Percentiles rank a stretch among this genome's conserved stretches.
These are phyloP conservation scores for Parauchenoglanis punctatus DNA, from an alignment of 2,797 vertebrate species.

Conservation along the genomic window DNA sequence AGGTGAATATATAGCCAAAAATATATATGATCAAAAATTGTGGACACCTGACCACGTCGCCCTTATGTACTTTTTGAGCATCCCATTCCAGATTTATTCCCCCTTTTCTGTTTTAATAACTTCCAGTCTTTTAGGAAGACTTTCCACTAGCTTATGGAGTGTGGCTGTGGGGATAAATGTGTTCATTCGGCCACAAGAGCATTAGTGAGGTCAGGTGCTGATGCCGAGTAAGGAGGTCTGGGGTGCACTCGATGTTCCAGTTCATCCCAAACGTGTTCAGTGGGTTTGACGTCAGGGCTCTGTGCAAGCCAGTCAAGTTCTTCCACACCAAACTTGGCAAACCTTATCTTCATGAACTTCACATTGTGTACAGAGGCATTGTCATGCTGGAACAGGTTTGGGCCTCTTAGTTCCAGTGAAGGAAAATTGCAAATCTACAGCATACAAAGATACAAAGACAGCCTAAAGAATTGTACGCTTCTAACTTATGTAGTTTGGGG, in stretches of 20 bases:
- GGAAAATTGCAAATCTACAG: neutral
- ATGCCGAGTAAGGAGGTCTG: neutral
- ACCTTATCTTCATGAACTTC: neutral
- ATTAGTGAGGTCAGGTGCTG: neutral
- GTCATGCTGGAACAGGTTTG: neutral
- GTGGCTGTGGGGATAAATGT: neutral
- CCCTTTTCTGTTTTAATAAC: neutral
- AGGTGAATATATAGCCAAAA: neutral
- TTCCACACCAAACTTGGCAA: neutral
- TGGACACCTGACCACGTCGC: neutral
- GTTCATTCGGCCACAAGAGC: neutral
- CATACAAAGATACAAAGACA: too few relatives aligned
- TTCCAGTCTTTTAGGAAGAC: neutral
- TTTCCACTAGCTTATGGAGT: neutral
- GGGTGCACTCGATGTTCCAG: neutral
- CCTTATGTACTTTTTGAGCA: neutral
- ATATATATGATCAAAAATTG: neutral
- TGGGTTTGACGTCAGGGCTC: neutral
- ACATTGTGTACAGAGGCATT: neutral
- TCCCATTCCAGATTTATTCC: neutral
- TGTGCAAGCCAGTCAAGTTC: neutral
- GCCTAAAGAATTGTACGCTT: neutral
- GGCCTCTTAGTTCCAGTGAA: neutral
- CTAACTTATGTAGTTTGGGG: neutral
- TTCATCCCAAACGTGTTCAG: neutral